These are phyloP conservation scores for Beroe forskalii DNA, from an alignment of 37 sponge, comb jelly and placozoan species.

Conservation along the genomic window DNA sequence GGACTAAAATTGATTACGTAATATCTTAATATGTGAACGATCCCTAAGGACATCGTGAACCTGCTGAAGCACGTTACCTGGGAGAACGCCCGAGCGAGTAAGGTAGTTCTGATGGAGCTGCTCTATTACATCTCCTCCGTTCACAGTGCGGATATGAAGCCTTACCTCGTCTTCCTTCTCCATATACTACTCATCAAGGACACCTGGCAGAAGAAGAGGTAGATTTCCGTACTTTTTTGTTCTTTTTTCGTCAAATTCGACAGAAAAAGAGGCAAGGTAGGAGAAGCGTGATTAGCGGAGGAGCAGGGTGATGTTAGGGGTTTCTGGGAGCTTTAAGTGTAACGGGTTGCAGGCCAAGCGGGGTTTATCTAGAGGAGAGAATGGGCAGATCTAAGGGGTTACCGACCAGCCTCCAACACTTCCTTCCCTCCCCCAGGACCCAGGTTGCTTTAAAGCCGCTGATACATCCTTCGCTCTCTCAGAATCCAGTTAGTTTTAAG, in stretches of 20 bases:
- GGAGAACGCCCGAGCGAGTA: slow-evolving; percentile 57
- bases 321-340: not conserved
- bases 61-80: slow-evolving; percentile 12
- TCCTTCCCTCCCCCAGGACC: too few species aligned
- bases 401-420: too few species aligned
- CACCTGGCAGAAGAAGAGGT: slow-evolving; percentile 75
- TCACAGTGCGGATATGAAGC: slow-evolving; percentile 81
- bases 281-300: not conserved
- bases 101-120: slow-evolving; percentile 47
- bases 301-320: not conserved
- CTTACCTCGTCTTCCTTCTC: slow-evolving; percentile 79
- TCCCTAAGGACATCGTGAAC: slow-evolving; percentile 42
- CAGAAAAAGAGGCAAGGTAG: not conserved
- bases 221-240: too few species aligned
- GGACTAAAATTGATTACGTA: too few species aligned
- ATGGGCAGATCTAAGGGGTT: too few species aligned
- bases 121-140: slow-evolving; percentile 71
- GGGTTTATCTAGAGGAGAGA: too few species aligned
- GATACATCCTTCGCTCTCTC: too few species aligned
- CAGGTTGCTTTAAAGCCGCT: too few species aligned
- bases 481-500: too few species aligned
- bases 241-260: not conserved
- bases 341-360: too few species aligned
- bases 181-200: slow-evolving; percentile 80
- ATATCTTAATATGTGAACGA: too few species aligned